Conservation (phyloP, 2,888 invertebrate species). For the Thalpophila matura region DNA sequence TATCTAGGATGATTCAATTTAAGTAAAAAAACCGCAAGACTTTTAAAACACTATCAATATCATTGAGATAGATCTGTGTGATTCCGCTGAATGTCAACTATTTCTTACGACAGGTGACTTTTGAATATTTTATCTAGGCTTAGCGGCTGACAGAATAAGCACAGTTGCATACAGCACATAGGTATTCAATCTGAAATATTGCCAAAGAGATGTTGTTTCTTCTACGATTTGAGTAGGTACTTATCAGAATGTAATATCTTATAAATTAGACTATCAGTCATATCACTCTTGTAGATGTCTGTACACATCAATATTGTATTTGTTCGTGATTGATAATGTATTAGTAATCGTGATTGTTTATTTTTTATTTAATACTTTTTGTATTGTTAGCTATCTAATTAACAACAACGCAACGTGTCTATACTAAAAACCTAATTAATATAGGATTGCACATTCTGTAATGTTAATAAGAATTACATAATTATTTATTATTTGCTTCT, state of each 20-base stretch:
- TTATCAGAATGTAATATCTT: too few species aligned
- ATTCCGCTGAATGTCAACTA: background rate
- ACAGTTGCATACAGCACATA: background rate
- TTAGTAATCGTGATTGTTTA: conserved; percentile 33
- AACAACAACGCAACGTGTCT: conserved; percentile 1
- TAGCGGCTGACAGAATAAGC: background rate
- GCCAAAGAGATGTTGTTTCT: background rate
- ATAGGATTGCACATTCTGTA: too few species aligned
- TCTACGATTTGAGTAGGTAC: too few species aligned
- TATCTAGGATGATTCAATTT: too few species aligned
- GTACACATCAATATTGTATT: conserved; percentile 30
- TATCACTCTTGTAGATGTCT: conserved; percentile 6
- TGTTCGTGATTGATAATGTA: conserved; percentile 31
- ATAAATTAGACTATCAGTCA: background rate
- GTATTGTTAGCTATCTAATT: conserved; percentile 1
- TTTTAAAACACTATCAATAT: background rate
- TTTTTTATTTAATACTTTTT: conserved; percentile 14
- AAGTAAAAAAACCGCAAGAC: background rate
- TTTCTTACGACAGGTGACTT: conserved; percentile 1
- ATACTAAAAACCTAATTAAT: too few species aligned
- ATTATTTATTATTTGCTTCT: background rate
- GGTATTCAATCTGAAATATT: background rate
- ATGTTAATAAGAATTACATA: background rate
- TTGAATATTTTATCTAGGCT: background rate
- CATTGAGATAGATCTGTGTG: background rate